Conservation (phyloP, 2,888 invertebrate species). For the Belgica antarctica region DNA sequence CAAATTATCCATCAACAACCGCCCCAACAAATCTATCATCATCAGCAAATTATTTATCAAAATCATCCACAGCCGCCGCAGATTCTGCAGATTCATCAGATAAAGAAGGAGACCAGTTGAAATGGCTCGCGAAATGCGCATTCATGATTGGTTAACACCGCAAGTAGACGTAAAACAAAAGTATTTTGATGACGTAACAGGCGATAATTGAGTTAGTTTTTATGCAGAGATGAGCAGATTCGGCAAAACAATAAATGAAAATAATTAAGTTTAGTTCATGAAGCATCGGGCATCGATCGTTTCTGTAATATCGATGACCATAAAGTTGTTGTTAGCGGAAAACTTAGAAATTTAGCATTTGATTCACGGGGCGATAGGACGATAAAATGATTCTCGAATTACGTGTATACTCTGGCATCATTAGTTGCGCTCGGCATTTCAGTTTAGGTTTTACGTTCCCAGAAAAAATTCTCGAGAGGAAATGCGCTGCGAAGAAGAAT, state of each 20-base stretch:
- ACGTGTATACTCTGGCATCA: background rate
- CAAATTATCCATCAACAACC: slow-evolving; percentile 43
- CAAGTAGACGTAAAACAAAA: slow-evolving; percentile 17
- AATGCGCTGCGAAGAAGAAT: too few relatives aligned
- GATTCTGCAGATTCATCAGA: slow-evolving; percentile 43
- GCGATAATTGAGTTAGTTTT: slow-evolving; percentile 25
- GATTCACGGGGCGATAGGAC: background rate
- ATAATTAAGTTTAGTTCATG: slow-evolving; percentile 2
- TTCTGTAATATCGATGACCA: background rate
- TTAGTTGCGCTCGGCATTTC: background rate
- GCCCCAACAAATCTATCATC: slow-evolving; percentile 36
- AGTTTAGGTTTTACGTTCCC: background rate
- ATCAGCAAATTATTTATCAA: slow-evolving; percentile 39
- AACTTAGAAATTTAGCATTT: slow-evolving; percentile 12
- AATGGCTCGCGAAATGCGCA: slow-evolving; percentile 30
- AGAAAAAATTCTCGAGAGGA: background rate
- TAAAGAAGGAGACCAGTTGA: slow-evolving; percentile 44
- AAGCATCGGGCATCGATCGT: background rate
- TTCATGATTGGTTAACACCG: slow-evolving; percentile 11
- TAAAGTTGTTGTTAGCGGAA: slow-evolving; percentile 17
- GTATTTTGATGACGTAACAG: slow-evolving; percentile 34
- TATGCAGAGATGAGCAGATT: background rate
- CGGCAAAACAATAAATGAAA: slow-evolving; percentile 9
- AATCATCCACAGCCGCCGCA: slow-evolving; percentile 37
- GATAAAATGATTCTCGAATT: background rate